Evolutionary conservation across 30 jellyfish, hydroid and myxozoan genomes (phyloP).

Genomic region (Hydra vulgaris): DNA sequence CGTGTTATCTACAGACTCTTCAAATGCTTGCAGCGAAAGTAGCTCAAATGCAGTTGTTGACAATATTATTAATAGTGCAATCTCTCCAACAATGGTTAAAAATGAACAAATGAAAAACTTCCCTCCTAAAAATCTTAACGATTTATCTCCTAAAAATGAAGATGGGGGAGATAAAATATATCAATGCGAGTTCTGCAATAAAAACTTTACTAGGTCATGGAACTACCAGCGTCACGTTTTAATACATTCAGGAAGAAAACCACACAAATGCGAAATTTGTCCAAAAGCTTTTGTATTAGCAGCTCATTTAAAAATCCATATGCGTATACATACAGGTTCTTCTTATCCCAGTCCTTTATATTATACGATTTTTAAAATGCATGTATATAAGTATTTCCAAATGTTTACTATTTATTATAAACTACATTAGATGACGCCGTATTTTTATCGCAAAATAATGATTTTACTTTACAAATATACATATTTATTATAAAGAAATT

Average conservation of each 20-base stretch:
- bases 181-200: conserved; percentile 75
- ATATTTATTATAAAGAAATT: too few species aligned
- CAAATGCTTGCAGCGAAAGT: conserved; percentile 24
- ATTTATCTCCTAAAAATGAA: conserved; percentile 73
- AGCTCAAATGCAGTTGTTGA: conserved; percentile 31
- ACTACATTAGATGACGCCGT: too few species aligned
- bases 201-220: conserved; percentile 87
- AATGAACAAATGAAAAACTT: neutral
- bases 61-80: conserved; percentile 19
- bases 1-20: conserved; percentile 25
- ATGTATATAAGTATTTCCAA: too few species aligned
- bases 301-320: conserved; percentile 87
- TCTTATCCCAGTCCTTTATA: too few species aligned
- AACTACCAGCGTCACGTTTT: conserved; percentile 93
- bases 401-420: too few species aligned
- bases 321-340: conserved; percentile 73
- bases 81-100: conserved; percentile 1
- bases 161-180: conserved; percentile 77
- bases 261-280: conserved; percentile 93
- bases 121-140: conserved; percentile 30
- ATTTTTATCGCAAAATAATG: too few species aligned
- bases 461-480: too few species aligned
- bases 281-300: conserved; percentile 95
- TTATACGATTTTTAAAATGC: too few species aligned
- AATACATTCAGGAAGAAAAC: conserved; percentile 95